These are phyloP conservation scores for Pangasius djambal DNA, from an alignment of 2,797 vertebrate genomes.

Conservation along the genomic window DNA sequence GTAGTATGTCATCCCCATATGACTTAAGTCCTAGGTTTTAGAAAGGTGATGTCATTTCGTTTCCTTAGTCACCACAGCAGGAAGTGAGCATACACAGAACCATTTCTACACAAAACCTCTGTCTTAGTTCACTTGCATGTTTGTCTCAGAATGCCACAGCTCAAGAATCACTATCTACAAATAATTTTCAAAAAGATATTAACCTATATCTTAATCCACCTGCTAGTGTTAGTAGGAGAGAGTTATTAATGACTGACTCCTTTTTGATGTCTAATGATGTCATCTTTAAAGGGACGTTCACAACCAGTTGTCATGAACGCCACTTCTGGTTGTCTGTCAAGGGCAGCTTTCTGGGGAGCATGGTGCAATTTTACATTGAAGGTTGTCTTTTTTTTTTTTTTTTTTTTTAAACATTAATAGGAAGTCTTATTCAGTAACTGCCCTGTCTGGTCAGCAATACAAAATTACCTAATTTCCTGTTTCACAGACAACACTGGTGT, in stretches of 20 bases:
- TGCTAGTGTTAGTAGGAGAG: not conserved
- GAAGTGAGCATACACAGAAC: slow-evolving; percentile 43
- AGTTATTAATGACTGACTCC: not conserved
- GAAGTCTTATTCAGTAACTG: not conserved
- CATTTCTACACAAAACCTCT: not conserved
- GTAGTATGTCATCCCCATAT: slow-evolving; percentile 11
- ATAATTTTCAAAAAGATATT: not conserved
- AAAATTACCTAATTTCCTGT: slow-evolving; percentile 37
- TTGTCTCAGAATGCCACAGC: not conserved
- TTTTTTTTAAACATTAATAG: not conserved
- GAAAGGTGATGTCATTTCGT: slow-evolving; percentile 34
- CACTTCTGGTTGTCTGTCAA: slow-evolving; percentile 66
- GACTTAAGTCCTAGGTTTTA: slow-evolving; percentile 33
- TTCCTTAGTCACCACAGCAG: slow-evolving; percentile 35
- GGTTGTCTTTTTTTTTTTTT: slow-evolving; percentile 49
- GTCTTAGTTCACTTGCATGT: not conserved
- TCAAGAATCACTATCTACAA: not conserved
- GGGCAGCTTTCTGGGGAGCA: slow-evolving; percentile 55
- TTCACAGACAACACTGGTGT: slow-evolving; percentile 60
- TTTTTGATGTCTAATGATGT: slow-evolving; percentile 4
- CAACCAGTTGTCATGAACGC: slow-evolving; percentile 63
- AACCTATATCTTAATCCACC: not conserved
- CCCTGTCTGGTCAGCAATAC: not conserved
- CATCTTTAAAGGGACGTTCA: slow-evolving; percentile 59
- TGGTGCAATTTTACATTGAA: slow-evolving; percentile 62